A percentile compares a stretch with the other conserved stretches of the same genome.
phyloP scores from a whole-genome alignment of 1,140 invertebrate genomes.

The Oedothorax gibbosus region DNA sequence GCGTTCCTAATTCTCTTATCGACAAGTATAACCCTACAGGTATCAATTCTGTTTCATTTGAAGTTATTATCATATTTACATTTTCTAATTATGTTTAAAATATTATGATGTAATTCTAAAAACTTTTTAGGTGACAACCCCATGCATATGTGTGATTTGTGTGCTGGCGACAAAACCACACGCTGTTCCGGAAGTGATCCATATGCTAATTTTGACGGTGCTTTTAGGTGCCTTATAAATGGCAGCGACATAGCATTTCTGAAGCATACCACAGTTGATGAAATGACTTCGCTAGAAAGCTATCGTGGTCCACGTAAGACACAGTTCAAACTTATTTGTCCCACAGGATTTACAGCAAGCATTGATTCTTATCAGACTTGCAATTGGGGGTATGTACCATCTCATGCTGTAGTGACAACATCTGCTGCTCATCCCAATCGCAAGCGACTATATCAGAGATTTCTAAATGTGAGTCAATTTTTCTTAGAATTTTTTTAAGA shows the following conservation, averaged over 20 bases:
- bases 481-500: slow-evolving; percentile 14
- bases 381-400: slow-evolving; percentile 79
- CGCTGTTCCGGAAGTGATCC: slow-evolving; percentile 88
- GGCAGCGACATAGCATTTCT: slow-evolving; percentile 92
- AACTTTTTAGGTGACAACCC: slow-evolving; percentile 78
- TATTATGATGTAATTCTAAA: neutral
- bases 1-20: slow-evolving; percentile 90
- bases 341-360: slow-evolving; percentile 76
- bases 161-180: slow-evolving; percentile 79
- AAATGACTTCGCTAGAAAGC: slow-evolving; percentile 73
- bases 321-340: slow-evolving; percentile 88
- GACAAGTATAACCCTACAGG: slow-evolving; percentile 96
- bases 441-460: slow-evolving; percentile 74
- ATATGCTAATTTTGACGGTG: slow-evolving; percentile 83
- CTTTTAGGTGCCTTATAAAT: slow-evolving; percentile 66
- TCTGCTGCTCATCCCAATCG: slow-evolving; percentile 78
- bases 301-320: slow-evolving; percentile 60
- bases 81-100: neutral
- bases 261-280: slow-evolving; percentile 84
- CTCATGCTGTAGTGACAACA: slow-evolving; percentile 87
- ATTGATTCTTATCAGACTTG: slow-evolving; percentile 69
- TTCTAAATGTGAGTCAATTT: slow-evolving; percentile 62
- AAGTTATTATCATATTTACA: no score
- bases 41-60: slow-evolving; percentile 63
- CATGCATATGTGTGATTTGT: slow-evolving; percentile 84